Evolutionary conservation across 30 jellyfish, hydroid and myxozoan species (phyloP).

Genomic region (Aurelia aurita complex sp. Pacific): DNA sequence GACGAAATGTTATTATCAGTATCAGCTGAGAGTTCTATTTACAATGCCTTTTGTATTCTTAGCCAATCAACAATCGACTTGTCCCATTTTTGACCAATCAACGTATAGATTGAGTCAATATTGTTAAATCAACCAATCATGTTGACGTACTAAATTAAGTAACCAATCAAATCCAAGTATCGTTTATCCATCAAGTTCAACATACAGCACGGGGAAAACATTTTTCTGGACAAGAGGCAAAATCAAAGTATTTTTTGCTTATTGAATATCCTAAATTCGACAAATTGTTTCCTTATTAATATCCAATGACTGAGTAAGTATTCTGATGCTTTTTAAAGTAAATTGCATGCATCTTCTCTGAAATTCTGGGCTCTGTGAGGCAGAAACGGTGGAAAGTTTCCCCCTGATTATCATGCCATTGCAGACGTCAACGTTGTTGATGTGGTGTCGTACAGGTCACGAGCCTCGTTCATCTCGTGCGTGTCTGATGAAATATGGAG

Average conservation of each 20-base stretch:
- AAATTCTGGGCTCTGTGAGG: neutral
- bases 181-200: too few species aligned
- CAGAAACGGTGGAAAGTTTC: neutral
- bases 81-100: neutral
- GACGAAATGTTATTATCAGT: neutral
- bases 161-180: constrained; percentile 10
- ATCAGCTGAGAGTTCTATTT: constrained; percentile 41
- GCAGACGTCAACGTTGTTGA: constrained; percentile 39
- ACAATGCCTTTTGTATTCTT: neutral
- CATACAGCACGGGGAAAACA: too few species aligned
- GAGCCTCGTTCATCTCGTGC: constrained; percentile 5
- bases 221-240: too few species aligned
- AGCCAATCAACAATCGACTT: constrained; percentile 18
- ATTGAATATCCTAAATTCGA: too few species aligned
- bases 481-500: too few species aligned
- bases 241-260: too few species aligned
- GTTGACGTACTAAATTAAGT: neutral
- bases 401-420: neutral
- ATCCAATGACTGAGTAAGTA: too few species aligned
- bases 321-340: neutral
- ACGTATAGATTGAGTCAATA: neutral
- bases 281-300: too few species aligned
- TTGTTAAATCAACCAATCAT: constrained; percentile 9
- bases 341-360: neutral
- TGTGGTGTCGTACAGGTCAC: constrained; percentile 51